Evolutionary conservation across 2,797 vertebrate genomes (phyloP).

Genomic region (Hoplostethus mediterraneus): DNA sequence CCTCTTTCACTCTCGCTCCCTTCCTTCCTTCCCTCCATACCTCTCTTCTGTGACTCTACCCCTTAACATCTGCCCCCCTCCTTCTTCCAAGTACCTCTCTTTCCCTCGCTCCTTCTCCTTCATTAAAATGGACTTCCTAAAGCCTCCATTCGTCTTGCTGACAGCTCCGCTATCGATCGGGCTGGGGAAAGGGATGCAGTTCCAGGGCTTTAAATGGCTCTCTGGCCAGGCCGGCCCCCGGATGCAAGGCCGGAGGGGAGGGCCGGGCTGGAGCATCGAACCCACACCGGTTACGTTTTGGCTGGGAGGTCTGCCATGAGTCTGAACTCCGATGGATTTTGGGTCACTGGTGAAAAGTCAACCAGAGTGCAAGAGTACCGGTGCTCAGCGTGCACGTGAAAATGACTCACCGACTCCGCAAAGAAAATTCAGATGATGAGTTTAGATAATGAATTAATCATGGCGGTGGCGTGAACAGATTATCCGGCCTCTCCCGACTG

Average conservation of each 20-base stretch:
- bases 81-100: slow-evolving; percentile 65
- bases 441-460: slow-evolving; percentile 70
- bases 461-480: slow-evolving; percentile 50
- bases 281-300: slow-evolving; percentile 24
- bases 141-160: slow-evolving; percentile 86
- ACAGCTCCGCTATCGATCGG: slow-evolving; percentile 83
- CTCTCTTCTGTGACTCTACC: slow-evolving; percentile 46
- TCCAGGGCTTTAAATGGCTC: slow-evolving; percentile 82
- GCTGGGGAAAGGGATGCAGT: slow-evolving; percentile 77
- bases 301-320: slow-evolving; percentile 55
- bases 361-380: slow-evolving; percentile 32
- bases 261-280: slow-evolving; percentile 9
- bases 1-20: slow-evolving; percentile 22
- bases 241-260: neutral
- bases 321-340: slow-evolving; percentile 24
- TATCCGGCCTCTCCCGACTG: slow-evolving; percentile 47
- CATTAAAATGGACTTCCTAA: slow-evolving; percentile 88
- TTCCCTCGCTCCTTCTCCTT: slow-evolving; percentile 74
- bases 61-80: slow-evolving; percentile 38
- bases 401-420: slow-evolving; percentile 52
- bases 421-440: slow-evolving; percentile 53
- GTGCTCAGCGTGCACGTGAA: slow-evolving; percentile 45
- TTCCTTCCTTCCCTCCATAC: slow-evolving; percentile 48
- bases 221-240: slow-evolving; percentile 53
- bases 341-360: slow-evolving; percentile 50